Evolutionary conservation across 2,797 vertebrate genomes (phyloP).

Genomic region (Oryzias sinensis): DNA sequence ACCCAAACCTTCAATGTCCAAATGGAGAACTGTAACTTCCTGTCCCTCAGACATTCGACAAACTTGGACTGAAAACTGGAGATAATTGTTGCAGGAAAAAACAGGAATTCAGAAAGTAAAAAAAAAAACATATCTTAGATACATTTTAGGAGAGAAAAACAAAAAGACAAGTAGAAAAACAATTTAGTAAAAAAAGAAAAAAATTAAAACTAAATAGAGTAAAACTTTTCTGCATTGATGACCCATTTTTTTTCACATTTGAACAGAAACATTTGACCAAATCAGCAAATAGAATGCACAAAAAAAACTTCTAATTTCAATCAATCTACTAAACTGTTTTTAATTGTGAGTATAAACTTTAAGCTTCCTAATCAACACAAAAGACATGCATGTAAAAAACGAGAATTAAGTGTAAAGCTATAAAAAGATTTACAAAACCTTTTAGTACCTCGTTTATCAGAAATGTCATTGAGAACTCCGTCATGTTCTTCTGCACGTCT

Average conservation of each 20-base stretch:
- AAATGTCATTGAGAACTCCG: conserved; percentile 84
- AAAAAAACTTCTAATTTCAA: too few relatives aligned
- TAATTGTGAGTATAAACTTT: too few relatives aligned
- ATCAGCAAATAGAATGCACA: too few relatives aligned
- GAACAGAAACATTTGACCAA: too few relatives aligned
- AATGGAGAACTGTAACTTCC: conserved; percentile 85
- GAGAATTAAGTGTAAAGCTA: too few relatives aligned
- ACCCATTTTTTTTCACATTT: too few relatives aligned
- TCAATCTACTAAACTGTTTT: too few relatives aligned
- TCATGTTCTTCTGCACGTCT: conserved; percentile 88
- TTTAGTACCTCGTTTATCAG: conserved; percentile 88
- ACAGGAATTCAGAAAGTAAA: neutral
- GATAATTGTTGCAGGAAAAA: neutral
- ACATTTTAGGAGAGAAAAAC: neutral
- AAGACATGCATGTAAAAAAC: too few relatives aligned
- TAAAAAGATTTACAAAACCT: neutral
- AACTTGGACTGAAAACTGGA: conserved; percentile 87
- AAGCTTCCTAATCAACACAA: too few relatives aligned
- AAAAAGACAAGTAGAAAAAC: neutral
- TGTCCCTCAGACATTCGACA: conserved; percentile 76
- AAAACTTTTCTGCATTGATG: too few relatives aligned
- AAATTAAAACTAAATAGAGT: too few relatives aligned
- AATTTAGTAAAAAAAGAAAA: too few relatives aligned
- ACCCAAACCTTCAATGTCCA: conserved; percentile 87
- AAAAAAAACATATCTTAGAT: neutral